A percentile compares a stretch with the other conserved stretches of the same genome.
Evolutionary conservation across 2,888 invertebrate species (phyloP).

Genomic region (Rhagonycha fulva): DNA sequence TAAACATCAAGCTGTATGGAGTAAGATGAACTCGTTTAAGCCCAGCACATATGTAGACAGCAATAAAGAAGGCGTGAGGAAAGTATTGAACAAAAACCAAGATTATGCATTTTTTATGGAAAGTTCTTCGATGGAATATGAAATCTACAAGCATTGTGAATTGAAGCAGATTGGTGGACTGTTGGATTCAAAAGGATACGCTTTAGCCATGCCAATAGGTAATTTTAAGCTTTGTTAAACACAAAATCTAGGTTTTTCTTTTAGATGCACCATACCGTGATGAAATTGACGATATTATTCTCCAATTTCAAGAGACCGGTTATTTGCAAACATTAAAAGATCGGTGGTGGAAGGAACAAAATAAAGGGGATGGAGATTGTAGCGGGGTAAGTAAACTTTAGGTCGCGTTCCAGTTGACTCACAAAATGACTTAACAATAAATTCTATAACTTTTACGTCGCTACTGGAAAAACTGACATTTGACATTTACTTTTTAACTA

Average conservation of each 20-base stretch:
- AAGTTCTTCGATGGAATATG: constrained; percentile 92
- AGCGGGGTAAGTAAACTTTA: not conserved
- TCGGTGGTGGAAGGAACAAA: constrained; percentile 87
- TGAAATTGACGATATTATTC: constrained; percentile 84
- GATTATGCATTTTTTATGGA: constrained; percentile 96
- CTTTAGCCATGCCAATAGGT: constrained; percentile 91
- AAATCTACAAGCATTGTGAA: constrained; percentile 79
- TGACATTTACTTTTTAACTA: too few relatives aligned
- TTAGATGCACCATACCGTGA: constrained; percentile 77
- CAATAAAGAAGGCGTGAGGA: constrained; percentile 84
- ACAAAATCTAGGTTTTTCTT: constrained; percentile 31
- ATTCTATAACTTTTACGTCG: too few relatives aligned
- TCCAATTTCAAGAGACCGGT: constrained; percentile 89
- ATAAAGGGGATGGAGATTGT: constrained; percentile 48
- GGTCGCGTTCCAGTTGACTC: too few relatives aligned
- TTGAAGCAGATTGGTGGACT: constrained; percentile 79
- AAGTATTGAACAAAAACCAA: constrained; percentile 79
- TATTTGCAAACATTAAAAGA: constrained; percentile 79
- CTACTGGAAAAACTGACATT: too few relatives aligned
- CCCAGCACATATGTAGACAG: constrained; percentile 82
- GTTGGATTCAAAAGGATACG: constrained; percentile 91
- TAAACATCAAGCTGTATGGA: constrained; percentile 38
- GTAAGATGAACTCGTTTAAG: constrained; percentile 74
- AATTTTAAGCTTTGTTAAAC: constrained; percentile 37
- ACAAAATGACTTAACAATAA: too few relatives aligned